phyloP scores from a whole-genome alignment of 2,113 vertebrate species.

The Ursus arctos region DNA sequence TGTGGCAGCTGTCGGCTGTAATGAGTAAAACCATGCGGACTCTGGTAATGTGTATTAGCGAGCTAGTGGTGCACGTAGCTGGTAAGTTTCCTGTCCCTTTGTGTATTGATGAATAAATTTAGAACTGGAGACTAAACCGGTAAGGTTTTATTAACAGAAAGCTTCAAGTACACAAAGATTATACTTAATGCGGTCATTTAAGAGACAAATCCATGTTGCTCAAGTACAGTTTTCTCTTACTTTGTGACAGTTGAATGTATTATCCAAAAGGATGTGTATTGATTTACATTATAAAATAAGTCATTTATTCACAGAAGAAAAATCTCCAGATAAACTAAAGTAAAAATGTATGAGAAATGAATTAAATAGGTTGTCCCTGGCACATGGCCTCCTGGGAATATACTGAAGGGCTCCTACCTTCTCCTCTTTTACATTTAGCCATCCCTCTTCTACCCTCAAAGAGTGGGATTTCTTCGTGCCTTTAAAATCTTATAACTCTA shows the following conservation, averaged over 20 bases:
- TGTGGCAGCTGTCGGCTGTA: neutral
- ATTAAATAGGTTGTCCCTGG: neutral
- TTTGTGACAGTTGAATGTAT: neutral
- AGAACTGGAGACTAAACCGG: neutral
- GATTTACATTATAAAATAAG: constrained; percentile 30
- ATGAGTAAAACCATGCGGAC: neutral
- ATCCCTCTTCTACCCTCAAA: neutral
- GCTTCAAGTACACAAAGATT: neutral
- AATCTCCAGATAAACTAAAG: neutral
- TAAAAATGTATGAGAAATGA: constrained; percentile 49
- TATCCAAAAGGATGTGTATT: constrained; percentile 30
- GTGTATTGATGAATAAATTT: neutral
- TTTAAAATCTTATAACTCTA: constrained; percentile 21
- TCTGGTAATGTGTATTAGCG: neutral
- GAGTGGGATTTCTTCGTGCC: constrained; percentile 32
- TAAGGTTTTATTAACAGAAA: constrained; percentile 2
- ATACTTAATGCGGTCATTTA: neutral
- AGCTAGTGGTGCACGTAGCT: neutral
- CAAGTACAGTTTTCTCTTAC: neutral
- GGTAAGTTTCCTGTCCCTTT: neutral
- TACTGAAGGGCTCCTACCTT: neutral
- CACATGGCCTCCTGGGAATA: neutral
- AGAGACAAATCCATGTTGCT: neutral
- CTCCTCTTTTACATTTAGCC: neutral
- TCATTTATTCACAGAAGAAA: constrained; percentile 43